Evolutionary conservation across 2,797 vertebrate species (phyloP).

Genomic region (Propithecus deckenii): DNA sequence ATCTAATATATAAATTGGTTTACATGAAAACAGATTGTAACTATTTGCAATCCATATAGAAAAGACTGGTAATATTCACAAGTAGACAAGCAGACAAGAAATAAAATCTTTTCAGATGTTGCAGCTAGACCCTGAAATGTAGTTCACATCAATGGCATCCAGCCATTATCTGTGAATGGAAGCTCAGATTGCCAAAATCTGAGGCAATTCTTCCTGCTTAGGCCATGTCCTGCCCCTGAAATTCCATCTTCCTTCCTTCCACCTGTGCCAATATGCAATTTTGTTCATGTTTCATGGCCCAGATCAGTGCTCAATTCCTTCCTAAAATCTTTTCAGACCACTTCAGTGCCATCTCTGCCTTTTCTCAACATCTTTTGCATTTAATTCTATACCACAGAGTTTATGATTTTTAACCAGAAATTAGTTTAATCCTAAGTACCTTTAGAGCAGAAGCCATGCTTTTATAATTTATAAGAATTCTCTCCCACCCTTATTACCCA

Average conservation of each 20-base stretch:
- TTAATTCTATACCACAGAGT: neutral
- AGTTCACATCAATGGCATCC: neutral
- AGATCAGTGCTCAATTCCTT: neutral
- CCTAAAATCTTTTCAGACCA: neutral
- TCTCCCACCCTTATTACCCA: neutral
- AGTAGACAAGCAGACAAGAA: neutral
- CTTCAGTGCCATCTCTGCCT: neutral
- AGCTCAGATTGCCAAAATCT: neutral
- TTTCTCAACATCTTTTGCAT: neutral
- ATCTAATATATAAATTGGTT: neutral
- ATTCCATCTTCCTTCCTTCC: neutral
- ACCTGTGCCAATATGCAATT: neutral
- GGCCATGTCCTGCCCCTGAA: neutral
- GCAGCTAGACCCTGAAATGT: neutral
- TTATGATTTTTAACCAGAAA: neutral
- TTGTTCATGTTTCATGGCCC: neutral
- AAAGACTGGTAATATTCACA: slow-evolving; percentile 36
- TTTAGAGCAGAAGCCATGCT: neutral
- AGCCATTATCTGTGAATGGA: neutral
- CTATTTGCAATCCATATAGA: neutral
- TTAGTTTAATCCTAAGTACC: neutral
- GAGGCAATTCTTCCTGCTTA: neutral
- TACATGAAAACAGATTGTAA: slow-evolving; percentile 31
- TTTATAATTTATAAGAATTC: neutral
- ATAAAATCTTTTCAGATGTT: neutral